Percentiles rank a stretch among this genome's conserved stretches.
These are phyloP conservation scores for Fregetta grallaria DNA, from an alignment of 2,113 vertebrate genomes.

Conservation along the genomic window DNA sequence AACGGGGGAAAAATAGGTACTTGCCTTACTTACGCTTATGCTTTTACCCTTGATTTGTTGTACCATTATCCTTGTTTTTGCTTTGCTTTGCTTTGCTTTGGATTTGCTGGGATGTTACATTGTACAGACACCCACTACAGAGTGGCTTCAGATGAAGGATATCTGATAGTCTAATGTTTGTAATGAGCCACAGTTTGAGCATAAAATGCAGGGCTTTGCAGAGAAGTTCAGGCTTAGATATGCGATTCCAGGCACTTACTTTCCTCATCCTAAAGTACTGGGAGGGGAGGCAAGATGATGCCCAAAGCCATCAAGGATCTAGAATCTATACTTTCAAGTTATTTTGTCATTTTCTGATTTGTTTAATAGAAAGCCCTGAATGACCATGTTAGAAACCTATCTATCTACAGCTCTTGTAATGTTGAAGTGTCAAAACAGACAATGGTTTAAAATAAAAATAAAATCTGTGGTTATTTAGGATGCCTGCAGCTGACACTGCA, in stretches of 20 bases:
- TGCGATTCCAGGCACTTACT: accelerated
- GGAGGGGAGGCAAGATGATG: accelerated
- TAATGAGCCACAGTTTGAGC: neutral
- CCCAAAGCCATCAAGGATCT: neutral
- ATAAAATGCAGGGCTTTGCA: neutral
- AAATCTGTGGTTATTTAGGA: neutral
- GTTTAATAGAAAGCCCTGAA: neutral
- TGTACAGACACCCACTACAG: neutral
- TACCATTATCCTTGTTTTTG: neutral
- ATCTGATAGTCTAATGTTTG: neutral
- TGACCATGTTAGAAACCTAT: neutral
- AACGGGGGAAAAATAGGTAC: accelerated
- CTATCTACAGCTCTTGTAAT: neutral
- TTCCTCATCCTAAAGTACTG: neutral
- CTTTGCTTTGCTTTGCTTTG: too few species aligned
- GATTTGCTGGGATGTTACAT: neutral
- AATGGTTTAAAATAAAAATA: neutral
- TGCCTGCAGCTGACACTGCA: neutral
- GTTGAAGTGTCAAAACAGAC: neutral
- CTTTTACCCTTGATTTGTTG: neutral
- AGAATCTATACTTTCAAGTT: neutral
- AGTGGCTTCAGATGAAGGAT: neutral
- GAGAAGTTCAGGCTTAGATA: neutral
- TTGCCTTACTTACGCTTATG: neutral
- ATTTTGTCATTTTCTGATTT: neutral